Evolutionary conservation across 2,113 vertebrate genomes (phyloP), one percentile per base, ranked within the genome.

Genomic region (Thalassoma bifasciatum): DNA sequence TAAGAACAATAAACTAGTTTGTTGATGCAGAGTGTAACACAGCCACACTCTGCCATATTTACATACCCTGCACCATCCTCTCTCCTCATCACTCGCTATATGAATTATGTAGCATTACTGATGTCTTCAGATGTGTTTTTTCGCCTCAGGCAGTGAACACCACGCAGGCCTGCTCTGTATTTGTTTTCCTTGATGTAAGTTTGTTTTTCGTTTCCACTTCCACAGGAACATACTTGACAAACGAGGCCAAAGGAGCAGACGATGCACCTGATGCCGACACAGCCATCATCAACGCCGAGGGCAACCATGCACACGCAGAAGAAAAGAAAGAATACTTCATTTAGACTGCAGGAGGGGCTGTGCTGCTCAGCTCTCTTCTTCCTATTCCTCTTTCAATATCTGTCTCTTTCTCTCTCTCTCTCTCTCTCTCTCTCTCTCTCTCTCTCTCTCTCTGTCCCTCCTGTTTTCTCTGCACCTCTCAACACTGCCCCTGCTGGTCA

Each of bases 291-390:
- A 99, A 99, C 88, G 97, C 98, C 56, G 97, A 99, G 93, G 98
- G 98, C 90, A 98, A 97, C 93, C 97, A 99, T 85, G 97, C 97
- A 73, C 97, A 99, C 56, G 96, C 98, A 66, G 98, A 99, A 79
- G 98, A 99, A 90, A 99, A 99, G 95, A 99, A 99, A 87, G 98
- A 99, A 86, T 99, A 99, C 95, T 99, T 99, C 95, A 99, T 99
- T 96, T 99, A 98, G 96, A 96, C 94, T 93, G 84, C 79, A 85
- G 80, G 47, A 82, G 93, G 94, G 91, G 92, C 93, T 91, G 87
- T 92, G 93, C 88, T 10, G 70, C 83, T 75, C 82, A 13, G 72
- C 83, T 77, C 82, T 63, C 77, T 53, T 52, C 60, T 42, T 38
- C 63, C 57, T 4, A 30, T 6, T 30, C 30, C 30, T 30, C 30